Evolutionary conservation across 2,888 invertebrate genomes (phyloP), one percentile per base, ranked within the genome.

Genomic region (Sycophila texana): DNA sequence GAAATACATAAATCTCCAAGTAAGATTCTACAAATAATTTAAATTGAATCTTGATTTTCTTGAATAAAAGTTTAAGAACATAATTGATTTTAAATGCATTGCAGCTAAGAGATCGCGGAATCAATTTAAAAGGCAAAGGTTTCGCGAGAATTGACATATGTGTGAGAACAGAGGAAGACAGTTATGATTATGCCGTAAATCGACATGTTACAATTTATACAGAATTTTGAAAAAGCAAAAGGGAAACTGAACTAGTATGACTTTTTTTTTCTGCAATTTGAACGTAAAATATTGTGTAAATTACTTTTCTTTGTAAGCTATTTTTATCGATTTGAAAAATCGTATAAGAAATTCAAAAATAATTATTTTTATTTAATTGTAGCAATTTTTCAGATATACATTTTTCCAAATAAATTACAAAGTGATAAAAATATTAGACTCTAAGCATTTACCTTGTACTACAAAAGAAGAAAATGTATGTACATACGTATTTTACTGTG

Each of bases 121-220:
- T 84, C 2, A 90, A 92, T 85, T 84, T 91, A 67, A 82, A 82
- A 51, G 90, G 88, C 20, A 87, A 84, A 68, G 90, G 90, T 26
- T 91, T 89, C 82, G 86, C 86, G 5, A 90, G 92, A 82, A 89
- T 92, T 5, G 92, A 92, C 74, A 90, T 92, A 84, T 92, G 92
- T 81, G 92, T 92, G 1, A 88, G 92, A 76, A 89, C 91, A 1
- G 92, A 92, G 84, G 90, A 90, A 49, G 92, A 92, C 82, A 92
- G 92, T 84, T 92, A 92, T 75, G 92, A 92, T 83, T 85, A 84
- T 18, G 88, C 86, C n/a, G 92, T 92, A 5, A 92, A 92, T 82
- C 86, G 89, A 83, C 72, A 86, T 58, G 91, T 91, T 16, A 92
- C 91, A 1, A 26, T 89, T 70, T 87, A 87, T 73, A 80, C 83